Evolutionary conservation across 2,888 invertebrate genomes (phyloP), one percentile per base, ranked within the genome.

Genomic region (Phymatocera aterrima): DNA sequence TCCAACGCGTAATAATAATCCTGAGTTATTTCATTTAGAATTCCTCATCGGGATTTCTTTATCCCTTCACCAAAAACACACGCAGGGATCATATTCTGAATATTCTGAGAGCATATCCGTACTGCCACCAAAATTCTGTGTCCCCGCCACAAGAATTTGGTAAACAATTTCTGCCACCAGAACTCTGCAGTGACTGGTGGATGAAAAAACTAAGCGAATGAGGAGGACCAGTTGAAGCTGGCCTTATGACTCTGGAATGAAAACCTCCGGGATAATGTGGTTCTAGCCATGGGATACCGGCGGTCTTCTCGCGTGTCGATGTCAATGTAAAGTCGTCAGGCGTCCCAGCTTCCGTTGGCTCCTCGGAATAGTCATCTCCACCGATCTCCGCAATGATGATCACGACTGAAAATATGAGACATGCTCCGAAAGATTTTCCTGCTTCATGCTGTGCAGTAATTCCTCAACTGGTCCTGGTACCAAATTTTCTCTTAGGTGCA

Each of bases 311-410:
- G 48, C 72, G 72, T 72, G 72, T 72, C 72, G 72, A 72, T 72
- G 72, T 72, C 72, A 72, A 72, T 72, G 72, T 72, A 51, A 72
- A 72, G 72, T 72, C 72, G 72, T 72, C 51, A 72, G 72, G 51
- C 72, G 51, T 72, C n/a, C 51, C 31, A 34, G 72, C 72, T 72
- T 34, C 72, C 21, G 72, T 72, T 43, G 31, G 72, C 72, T 72
- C 51, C 72, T 72, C 31, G 72, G 51, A 48, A 72, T 68, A 68
- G 51, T 51, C 12, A 8, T 28, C 8, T 37, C n/a, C 34, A 37
- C 64, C 21, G 64, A 64, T 64, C 64, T 64, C n/a, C n/a, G 18
- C 37, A 3, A 24, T 37, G 12, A 64, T 12, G 21, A 64, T 18
- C 21, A 64, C 37, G 18, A n/a, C 6, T 64, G 64, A 37, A 64